Percentiles rank a stretch among this genome's conserved stretches.
Evolutionary conservation across 2,888 invertebrate species (phyloP).

Genomic region (Drosophila tripunctata): DNA sequence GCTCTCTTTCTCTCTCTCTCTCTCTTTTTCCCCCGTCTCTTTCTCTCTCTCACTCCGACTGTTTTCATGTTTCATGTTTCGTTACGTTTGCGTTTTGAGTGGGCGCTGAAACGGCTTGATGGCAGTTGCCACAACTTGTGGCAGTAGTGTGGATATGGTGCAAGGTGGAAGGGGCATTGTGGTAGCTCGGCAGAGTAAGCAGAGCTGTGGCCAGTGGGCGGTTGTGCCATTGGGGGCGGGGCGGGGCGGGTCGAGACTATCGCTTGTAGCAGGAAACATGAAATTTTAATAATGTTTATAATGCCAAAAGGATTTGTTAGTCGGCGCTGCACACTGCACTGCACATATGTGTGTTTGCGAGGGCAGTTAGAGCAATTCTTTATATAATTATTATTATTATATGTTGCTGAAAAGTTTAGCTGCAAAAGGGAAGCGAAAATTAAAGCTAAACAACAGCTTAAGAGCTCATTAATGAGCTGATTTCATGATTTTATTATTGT

Average conservation of each 20-base stretch:
- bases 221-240: slow-evolving; percentile 5
- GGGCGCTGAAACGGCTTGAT: slow-evolving; percentile 38
- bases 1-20: not conserved
- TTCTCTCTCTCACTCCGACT: slow-evolving; percentile 14
- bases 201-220: slow-evolving; percentile 16
- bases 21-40: not conserved
- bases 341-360: slow-evolving; percentile 39
- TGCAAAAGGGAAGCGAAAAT: too few species aligned
- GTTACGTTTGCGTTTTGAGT: slow-evolving; percentile 73
- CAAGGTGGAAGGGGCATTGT: not conserved
- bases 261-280: slow-evolving; percentile 73
- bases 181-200: slow-evolving; percentile 13
- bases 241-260: slow-evolving; percentile 15
- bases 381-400: too few species aligned
- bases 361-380: slow-evolving; percentile 15
- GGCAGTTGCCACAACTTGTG: slow-evolving; percentile 3
- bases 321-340: slow-evolving; percentile 65
- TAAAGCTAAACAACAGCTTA: too few species aligned
- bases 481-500: too few species aligned
- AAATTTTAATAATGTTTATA: slow-evolving; percentile 81
- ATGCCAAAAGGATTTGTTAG: slow-evolving; percentile 81
- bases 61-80: slow-evolving; percentile 71
- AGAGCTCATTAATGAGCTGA: too few species aligned
- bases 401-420: not conserved
- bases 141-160: not conserved